These are phyloP conservation scores for Monochamus alternatus DNA, from an alignment of 2,888 invertebrate genomes.

Conservation along the genomic window DNA sequence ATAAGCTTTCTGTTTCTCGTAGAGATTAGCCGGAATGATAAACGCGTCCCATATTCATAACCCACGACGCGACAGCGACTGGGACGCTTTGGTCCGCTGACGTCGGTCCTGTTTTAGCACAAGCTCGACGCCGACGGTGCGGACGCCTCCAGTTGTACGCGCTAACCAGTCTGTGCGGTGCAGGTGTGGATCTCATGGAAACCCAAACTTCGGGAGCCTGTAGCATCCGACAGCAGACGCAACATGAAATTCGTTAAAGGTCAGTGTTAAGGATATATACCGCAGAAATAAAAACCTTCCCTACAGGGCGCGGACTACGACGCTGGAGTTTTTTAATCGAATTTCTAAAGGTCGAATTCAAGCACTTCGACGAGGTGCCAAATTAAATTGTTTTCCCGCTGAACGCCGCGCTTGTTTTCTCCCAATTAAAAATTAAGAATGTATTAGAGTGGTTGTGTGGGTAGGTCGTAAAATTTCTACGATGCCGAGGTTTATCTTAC, in stretches of 20 bases:
- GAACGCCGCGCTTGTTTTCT: background rate
- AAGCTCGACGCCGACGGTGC: slow-evolving; percentile 52
- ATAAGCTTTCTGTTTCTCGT: background rate
- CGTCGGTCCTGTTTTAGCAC: slow-evolving; percentile 61
- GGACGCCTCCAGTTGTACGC: slow-evolving; percentile 57
- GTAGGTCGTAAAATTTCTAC: background rate
- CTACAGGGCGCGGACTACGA: background rate
- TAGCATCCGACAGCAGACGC: slow-evolving; percentile 22
- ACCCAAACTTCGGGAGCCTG: slow-evolving; percentile 40
- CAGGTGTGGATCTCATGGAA: slow-evolving; percentile 53
- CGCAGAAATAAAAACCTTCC: slow-evolving; percentile 13
- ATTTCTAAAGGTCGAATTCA: slow-evolving; percentile 3
- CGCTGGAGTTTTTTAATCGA: slow-evolving; percentile 12
- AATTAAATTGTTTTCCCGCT: background rate
- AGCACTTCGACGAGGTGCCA: slow-evolving; percentile 7
- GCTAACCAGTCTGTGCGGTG: slow-evolving; percentile 54
- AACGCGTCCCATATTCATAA: slow-evolving; percentile 25
- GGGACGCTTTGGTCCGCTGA: slow-evolving; percentile 48
- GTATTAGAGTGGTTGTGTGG: background rate
- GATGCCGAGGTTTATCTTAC: background rate
- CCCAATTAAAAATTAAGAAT: slow-evolving; percentile 3
- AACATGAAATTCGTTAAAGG: slow-evolving; percentile 60
- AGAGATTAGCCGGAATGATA: slow-evolving; percentile 13
- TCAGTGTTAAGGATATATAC: slow-evolving; percentile 47
- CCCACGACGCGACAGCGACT: slow-evolving; percentile 10